Base-by-base conservation (phyloP, 2,113 vertebrate species). In the Spea multiplicata region DNA sequence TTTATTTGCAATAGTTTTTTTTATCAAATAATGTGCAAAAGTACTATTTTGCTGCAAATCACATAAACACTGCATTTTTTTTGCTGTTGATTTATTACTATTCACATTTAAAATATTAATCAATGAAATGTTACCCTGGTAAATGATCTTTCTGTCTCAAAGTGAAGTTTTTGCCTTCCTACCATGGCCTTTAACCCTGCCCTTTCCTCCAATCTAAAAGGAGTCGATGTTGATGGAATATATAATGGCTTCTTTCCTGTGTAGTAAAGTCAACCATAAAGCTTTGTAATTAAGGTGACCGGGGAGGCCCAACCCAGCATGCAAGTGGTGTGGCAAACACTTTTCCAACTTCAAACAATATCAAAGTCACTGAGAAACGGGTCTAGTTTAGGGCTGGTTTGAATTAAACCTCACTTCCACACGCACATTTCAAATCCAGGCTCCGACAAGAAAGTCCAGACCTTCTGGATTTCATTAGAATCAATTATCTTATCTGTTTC, bases 401-500 rank as follows among this genome's bases (percentile, higher is more conserved):
- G 94, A 96, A 98, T 99, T 98, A 98, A 92, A 84, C 85, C 87
- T 85, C 83, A 93, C 92, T 93, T 95, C 92, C 91, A 94, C 91
- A 91, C 87, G 90, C 90, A 89, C 91, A 93, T 94, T 92, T 93
- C 94, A 94, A 96, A 97, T 94, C 96, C 94, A 94, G 95, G 94
- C 95, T 97, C 94, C 95, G 94, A 95, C 93, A 94, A 94, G 89
- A 92, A 92, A 91, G 87, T 89, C 92, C 93, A 89, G 85, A 88
- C 93, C 91, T 95, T 96, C 96, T 99, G 96, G 96, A 94, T 97
- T 97, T 95, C 95, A 99, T 99, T 99, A 99, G 86, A 95, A 91
- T 95, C 95, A 98, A 99, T 99, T 96, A 96, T 99, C 96, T 99
- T 99, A 98, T 99, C 96, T 98, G 95, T 96, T 98, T 98, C 94